Conservation (phyloP, 1,140 invertebrate genomes). For the Bombus haemorrhoidalis region DNA sequence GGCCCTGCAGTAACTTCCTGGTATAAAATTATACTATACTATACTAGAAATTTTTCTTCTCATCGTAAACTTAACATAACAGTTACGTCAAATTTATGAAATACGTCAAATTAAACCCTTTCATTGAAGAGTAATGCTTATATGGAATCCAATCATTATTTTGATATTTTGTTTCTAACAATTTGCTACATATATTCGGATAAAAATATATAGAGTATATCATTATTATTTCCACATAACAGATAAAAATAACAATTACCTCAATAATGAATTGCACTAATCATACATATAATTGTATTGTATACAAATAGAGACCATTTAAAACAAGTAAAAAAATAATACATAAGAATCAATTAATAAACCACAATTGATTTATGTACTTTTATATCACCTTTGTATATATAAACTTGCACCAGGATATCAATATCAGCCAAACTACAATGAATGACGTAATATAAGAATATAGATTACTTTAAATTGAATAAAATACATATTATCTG, state of each 20-base stretch:
- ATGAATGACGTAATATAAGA: neutral
- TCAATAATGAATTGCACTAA: neutral
- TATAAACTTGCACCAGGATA: neutral
- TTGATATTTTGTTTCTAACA: neutral
- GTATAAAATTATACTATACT: neutral
- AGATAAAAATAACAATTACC: neutral
- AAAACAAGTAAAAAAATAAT: neutral
- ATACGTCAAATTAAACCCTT: slow-evolving; percentile 13
- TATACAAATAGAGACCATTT: neutral
- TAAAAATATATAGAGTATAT: neutral
- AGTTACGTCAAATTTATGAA: neutral
- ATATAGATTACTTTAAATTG: slow-evolving; percentile 4
- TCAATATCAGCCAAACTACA: neutral
- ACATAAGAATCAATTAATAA: neutral
- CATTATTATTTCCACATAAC: neutral
- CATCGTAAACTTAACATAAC: neutral
- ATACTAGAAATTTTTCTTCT: neutral
- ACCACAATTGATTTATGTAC: neutral
- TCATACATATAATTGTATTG: neutral
- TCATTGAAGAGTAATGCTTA: neutral
- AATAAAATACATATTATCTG: neutral
- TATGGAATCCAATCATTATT: neutral
- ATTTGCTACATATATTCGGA: neutral
- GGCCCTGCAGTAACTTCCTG: too few relatives aligned
- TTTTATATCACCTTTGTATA: neutral